Percentiles rank a stretch among this genome's conserved stretches.
Evolutionary conservation across 2,888 invertebrate species (phyloP).

Genomic region (Lasioglossum figueresi): DNA sequence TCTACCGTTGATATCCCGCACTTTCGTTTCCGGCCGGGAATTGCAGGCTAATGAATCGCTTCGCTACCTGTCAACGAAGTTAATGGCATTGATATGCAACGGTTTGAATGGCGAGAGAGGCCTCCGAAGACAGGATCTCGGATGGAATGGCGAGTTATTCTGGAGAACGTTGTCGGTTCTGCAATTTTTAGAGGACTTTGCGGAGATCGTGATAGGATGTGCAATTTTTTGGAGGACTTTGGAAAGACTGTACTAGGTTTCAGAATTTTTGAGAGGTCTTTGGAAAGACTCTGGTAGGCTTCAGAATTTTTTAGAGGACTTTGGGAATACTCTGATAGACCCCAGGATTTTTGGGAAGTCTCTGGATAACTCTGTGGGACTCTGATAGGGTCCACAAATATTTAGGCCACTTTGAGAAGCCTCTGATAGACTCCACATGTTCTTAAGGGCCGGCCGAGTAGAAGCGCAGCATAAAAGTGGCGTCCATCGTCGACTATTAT

Average conservation of each 20-base stretch:
- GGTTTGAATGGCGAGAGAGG: background rate
- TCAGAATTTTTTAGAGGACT: background rate
- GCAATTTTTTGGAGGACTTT: background rate
- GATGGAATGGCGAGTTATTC: background rate
- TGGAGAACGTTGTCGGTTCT: background rate
- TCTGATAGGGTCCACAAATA: too few relatives aligned
- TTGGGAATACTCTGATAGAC: too few relatives aligned
- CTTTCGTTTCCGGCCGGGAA: conserved; percentile 43
- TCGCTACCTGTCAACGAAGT: background rate
- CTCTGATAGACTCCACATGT: too few relatives aligned
- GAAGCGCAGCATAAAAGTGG: background rate
- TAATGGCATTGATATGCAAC: background rate
- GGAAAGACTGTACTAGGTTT: too few relatives aligned
- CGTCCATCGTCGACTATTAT: background rate
- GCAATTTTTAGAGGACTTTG: background rate
- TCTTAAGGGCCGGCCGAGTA: background rate
- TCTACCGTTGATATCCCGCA: conserved; percentile 3
- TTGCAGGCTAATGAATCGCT: background rate
- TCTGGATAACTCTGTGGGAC: too few relatives aligned
- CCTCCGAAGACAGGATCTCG: background rate
- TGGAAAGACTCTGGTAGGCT: background rate
- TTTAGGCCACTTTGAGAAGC: too few relatives aligned
- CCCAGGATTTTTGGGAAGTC: too few relatives aligned
- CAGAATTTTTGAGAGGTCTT: accelerated
- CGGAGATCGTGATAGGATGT: background rate